Evolutionary conservation across 2,113 vertebrate genomes (phyloP).

Genomic region (Paedocypris sp.): DNA sequence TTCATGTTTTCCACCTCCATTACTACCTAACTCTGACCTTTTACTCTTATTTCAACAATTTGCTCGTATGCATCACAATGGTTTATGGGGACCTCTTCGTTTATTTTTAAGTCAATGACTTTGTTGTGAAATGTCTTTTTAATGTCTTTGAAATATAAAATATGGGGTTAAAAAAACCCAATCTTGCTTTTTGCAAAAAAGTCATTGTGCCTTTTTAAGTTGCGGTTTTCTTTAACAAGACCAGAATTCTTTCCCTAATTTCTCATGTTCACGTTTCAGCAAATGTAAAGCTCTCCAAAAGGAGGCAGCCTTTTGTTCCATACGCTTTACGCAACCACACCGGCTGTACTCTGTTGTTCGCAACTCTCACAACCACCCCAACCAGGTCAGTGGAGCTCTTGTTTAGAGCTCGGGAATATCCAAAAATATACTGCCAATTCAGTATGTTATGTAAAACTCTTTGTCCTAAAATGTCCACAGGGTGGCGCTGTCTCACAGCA

Average conservation of each 20-base stretch:
- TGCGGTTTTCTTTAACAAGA: too few relatives aligned
- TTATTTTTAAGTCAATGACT: not conserved
- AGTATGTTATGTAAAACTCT: too few relatives aligned
- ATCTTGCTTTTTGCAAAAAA: too few relatives aligned
- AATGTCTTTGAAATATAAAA: too few relatives aligned
- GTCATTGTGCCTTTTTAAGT: too few relatives aligned
- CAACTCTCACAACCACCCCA: conserved; percentile 87
- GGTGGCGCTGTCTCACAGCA: conserved; percentile 90
- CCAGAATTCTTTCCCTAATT: too few relatives aligned
- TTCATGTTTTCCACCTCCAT: not conserved
- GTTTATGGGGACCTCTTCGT: not conserved
- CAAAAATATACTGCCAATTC: too few relatives aligned
- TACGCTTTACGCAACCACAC: conserved; percentile 90
- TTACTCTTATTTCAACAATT: not conserved
- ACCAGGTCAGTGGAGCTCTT: conserved; percentile 71
- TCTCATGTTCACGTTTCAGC: conserved; percentile 30
- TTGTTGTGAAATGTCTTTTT: not conserved
- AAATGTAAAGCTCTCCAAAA: conserved; percentile 75
- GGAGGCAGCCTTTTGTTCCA: conserved; percentile 85
- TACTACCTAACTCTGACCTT: not conserved
- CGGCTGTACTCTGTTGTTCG: conserved; percentile 91
- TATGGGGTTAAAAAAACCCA: too few relatives aligned
- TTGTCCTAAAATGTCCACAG: conserved; percentile 48
- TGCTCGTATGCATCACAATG: not conserved
- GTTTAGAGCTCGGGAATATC: too few relatives aligned